phyloP scores from a whole-genome alignment of 2,797 vertebrate species.

The Aphelocoma californica region DNA sequence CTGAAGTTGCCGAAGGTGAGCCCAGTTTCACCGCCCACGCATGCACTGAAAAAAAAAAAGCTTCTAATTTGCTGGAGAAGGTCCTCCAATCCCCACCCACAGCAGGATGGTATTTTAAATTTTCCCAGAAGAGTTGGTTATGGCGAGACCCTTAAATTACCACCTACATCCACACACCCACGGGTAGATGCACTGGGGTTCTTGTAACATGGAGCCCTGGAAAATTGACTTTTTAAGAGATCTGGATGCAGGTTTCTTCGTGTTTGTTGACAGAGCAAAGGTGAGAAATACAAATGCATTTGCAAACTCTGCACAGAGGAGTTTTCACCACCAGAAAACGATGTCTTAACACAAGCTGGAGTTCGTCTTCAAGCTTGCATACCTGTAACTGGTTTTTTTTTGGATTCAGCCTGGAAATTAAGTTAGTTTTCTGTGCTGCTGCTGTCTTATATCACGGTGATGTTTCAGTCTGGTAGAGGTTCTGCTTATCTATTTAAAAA shows the following conservation, averaged over 20 bases:
- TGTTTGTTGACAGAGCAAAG: slow-evolving; percentile 16
- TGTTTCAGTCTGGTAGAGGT: background rate
- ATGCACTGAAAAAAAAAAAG: background rate
- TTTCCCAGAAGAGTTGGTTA: slow-evolving; percentile 38
- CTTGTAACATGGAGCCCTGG: background rate
- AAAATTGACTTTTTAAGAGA: background rate
- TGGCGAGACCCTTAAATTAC: slow-evolving; percentile 61
- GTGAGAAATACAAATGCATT: background rate
- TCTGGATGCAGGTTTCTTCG: background rate
- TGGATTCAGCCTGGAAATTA: background rate
- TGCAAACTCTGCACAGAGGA: background rate
- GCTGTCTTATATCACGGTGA: fast-evolving
- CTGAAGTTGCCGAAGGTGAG: slow-evolving; percentile 60
- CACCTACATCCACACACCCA: slow-evolving; percentile 45
- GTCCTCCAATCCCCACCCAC: slow-evolving; percentile 63
- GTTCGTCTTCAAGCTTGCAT: background rate
- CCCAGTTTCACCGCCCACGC: slow-evolving; percentile 58
- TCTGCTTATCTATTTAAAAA: background rate
- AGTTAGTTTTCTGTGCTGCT: background rate
- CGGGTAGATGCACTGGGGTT: slow-evolving; percentile 9
- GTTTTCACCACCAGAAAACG: background rate
- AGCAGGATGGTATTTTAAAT: slow-evolving; percentile 51
- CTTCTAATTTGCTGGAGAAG: slow-evolving; percentile 60
- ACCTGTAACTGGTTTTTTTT: background rate
- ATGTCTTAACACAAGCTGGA: background rate